Evolutionary conservation across 2,888 invertebrate species (phyloP), one percentile per base, ranked within the genome.

Genomic region (Leptopilina syphax): DNA sequence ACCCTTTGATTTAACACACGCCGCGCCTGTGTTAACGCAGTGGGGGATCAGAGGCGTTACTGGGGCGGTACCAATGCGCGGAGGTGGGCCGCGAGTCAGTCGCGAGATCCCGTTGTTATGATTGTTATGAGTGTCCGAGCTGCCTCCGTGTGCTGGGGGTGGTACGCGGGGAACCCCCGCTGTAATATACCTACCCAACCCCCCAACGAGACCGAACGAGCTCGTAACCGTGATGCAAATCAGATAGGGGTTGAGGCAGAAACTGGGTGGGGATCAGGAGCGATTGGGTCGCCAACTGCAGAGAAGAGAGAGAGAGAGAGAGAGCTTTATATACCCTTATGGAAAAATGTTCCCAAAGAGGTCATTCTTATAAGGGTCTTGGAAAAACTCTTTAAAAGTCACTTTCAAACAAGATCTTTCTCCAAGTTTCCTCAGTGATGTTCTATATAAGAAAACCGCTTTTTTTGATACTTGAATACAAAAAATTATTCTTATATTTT

Each of bases 101-200:
- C 89, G 88, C 89, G 89, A 89, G 89, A 89, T 88, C 87, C 83
- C 87, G 88, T 90, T 89, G 90, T 91, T 91, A 91, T 91, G 90
- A 92, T 91, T 91, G 90, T 91, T 91, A 89, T 89, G 91, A 91
- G 89, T 90, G 91, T 91, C 90, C 91, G 90, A 90, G 89, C 87
- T 87, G 87, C 88, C 88, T 89, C 87, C 89, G 78, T 85, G 87
- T 84, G 83, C 84, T 83, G 87, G 86, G 87, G 88, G 88, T 87
- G 87, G 88, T 84, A 86, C 85, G 80, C 68, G 66, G 83, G 83
- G 83, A 83, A 79, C 80, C 83, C 82, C 79, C 83, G 82, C 79
- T 85, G 83, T 85, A 89, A 89, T 88, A 85, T 86, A 88, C 87
- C 88, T 88, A 88, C 87, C 87, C 86, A 63, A 18, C 83, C 66